Percentiles rank a stretch among this genome's conserved stretches.
phyloP scores from a whole-genome alignment of 1,140 invertebrate genomes.

The Drosophila seguyi region DNA sequence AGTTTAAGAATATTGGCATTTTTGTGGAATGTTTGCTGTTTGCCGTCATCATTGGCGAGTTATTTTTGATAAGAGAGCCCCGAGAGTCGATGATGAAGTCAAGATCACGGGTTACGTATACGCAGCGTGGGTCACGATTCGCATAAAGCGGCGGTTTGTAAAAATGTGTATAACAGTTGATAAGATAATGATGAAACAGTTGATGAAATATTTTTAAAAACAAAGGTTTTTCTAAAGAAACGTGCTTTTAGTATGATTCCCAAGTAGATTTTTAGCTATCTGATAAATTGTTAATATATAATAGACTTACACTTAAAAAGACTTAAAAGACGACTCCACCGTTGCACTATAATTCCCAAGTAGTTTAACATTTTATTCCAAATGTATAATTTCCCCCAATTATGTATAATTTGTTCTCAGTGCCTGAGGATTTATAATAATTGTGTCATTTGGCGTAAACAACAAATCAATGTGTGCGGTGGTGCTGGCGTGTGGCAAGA shows the following conservation, averaged over 20 bases:
- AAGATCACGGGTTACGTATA: slow-evolving; percentile 35
- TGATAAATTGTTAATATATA: too few species aligned
- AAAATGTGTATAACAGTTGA: background rate
- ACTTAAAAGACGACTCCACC: too few species aligned
- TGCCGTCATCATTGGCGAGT: slow-evolving; percentile 13
- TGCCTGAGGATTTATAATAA: slow-evolving; percentile 62
- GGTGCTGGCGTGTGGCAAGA: slow-evolving; percentile 21
- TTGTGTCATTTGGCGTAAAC: slow-evolving; percentile 75
- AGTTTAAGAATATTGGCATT: slow-evolving; percentile 10
- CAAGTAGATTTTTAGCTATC: too few species aligned
- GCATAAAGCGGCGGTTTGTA: slow-evolving; percentile 2
- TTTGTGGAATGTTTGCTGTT: slow-evolving; percentile 13
- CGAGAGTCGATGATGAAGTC: slow-evolving; percentile 3
- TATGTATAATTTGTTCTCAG: slow-evolving; percentile 6
- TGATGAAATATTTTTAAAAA: background rate
- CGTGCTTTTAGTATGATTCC: background rate
- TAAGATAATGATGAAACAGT: too few species aligned
- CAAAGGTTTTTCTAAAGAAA: background rate
- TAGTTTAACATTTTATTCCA: too few species aligned
- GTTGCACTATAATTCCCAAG: too few species aligned
- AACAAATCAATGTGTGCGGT: slow-evolving; percentile 63
- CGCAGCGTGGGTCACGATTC: slow-evolving; percentile 10
- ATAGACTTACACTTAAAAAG: too few species aligned
- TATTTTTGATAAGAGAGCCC: slow-evolving; percentile 30
- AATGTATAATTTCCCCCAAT: too few species aligned